Evolutionary conservation across 2,797 vertebrate species (phyloP).

Genomic region (Sebastes variabilis): DNA sequence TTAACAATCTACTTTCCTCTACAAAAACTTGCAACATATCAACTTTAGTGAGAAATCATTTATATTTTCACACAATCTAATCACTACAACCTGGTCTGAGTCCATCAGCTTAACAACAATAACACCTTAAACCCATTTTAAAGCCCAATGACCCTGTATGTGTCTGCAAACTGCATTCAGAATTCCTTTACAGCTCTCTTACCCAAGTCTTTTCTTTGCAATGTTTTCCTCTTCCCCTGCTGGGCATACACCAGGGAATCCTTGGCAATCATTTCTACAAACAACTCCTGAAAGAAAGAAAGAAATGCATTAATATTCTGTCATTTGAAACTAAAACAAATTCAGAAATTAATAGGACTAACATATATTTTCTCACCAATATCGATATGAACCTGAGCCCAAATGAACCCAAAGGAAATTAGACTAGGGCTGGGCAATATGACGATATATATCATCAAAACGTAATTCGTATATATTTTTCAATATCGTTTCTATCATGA

Average conservation of each 20-base stretch:
- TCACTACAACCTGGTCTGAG: not conserved
- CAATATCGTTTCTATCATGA: too few relatives aligned
- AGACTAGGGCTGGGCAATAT: too few relatives aligned
- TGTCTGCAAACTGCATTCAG: not conserved
- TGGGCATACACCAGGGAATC: conserved; percentile 93
- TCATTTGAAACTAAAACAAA: not conserved
- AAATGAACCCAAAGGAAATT: not conserved
- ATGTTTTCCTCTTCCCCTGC: conserved; percentile 95
- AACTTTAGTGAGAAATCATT: not conserved
- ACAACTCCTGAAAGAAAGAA: conserved; percentile 86
- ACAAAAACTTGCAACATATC: not conserved
- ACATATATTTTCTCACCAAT: not conserved
- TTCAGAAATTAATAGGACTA: not conserved
- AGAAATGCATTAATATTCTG: not conserved
- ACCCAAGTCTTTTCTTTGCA: conserved; percentile 97
- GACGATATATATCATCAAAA: too few relatives aligned
- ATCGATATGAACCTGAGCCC: not conserved
- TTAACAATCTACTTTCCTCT: not conserved
- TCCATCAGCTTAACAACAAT: not conserved
- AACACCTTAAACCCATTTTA: not conserved
- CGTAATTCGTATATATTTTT: too few relatives aligned
- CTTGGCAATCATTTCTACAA: conserved; percentile 96
- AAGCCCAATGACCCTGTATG: not conserved
- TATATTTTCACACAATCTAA: not conserved
- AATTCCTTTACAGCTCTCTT: conserved; percentile 23